Conservation (phyloP, 2,113 vertebrate genomes). For the Ia io region DNA sequence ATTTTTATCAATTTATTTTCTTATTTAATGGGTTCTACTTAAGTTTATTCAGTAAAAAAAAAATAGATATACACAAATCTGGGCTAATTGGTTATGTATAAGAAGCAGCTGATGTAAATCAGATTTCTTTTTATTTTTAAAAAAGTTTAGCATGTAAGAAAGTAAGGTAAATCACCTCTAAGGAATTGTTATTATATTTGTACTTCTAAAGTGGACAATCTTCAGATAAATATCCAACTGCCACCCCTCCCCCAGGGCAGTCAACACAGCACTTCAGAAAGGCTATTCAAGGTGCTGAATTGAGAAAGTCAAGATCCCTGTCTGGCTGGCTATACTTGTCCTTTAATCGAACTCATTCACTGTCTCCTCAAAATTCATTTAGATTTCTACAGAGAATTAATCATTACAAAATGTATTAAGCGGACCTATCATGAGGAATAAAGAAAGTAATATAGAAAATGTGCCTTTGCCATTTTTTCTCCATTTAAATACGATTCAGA, state of each 20-base stretch:
- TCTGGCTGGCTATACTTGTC: conserved; percentile 34
- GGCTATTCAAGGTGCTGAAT: conserved; percentile 42
- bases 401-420: conserved; percentile 61
- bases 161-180: conserved; percentile 20
- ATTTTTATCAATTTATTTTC: background rate
- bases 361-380: conserved; percentile 69
- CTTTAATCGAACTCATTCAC: conserved; percentile 69
- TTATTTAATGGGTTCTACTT: background rate
- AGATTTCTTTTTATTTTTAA: background rate
- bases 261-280: conserved; percentile 46
- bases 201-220: conserved; percentile 24
- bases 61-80: background rate
- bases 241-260: background rate
- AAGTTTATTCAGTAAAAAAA: background rate
- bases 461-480: conserved; percentile 59
- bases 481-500: conserved; percentile 45
- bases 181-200: background rate
- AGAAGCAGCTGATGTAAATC: background rate
- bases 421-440: background rate
- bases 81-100: background rate
- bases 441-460: conserved; percentile 57
- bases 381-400: conserved; percentile 71
- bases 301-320: conserved; percentile 12
- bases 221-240: conserved; percentile 23
- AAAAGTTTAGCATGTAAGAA: background rate